Percentiles rank a stretch among this genome's conserved stretches.
These are phyloP conservation scores for Samia ricini DNA, from an alignment of 1,140 invertebrate species.

Conservation along the genomic window DNA sequence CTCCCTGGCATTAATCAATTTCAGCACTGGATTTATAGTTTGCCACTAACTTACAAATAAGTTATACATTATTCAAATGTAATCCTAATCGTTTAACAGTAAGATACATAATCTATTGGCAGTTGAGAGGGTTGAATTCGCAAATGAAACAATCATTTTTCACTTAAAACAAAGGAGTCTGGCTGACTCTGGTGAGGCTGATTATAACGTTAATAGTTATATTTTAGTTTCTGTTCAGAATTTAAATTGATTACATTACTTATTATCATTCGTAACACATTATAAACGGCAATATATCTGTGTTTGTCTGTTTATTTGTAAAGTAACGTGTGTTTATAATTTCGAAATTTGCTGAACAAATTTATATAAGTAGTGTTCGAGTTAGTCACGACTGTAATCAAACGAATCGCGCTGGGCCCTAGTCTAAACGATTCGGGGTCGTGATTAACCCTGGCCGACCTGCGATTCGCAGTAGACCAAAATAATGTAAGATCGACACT, in stretches of 20 bases:
- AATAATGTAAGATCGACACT: no score
- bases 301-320: no score
- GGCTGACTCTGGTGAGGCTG: not conserved
- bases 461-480: no score
- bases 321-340: no score
- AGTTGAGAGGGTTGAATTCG: constrained; percentile 1
- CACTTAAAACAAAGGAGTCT: constrained; percentile 15
- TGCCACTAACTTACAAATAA: constrained; percentile 5
- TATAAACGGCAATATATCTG: no score
- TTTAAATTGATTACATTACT: not conserved
- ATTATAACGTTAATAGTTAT: not conserved
- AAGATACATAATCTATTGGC: not conserved
- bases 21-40: constrained; percentile 16
- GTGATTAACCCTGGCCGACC: no score
- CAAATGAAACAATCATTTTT: constrained; percentile 18
- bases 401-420: no score
- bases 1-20: constrained; percentile 16
- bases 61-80: not conserved
- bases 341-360: no score
- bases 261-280: no score
- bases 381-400: no score
- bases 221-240: not conserved
- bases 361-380: no score
- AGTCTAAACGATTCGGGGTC: no score
- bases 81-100: not conserved